These are phyloP conservation scores for Eubasilissa splendida DNA, from an alignment of 2,888 invertebrate genomes.

Conservation along the genomic window DNA sequence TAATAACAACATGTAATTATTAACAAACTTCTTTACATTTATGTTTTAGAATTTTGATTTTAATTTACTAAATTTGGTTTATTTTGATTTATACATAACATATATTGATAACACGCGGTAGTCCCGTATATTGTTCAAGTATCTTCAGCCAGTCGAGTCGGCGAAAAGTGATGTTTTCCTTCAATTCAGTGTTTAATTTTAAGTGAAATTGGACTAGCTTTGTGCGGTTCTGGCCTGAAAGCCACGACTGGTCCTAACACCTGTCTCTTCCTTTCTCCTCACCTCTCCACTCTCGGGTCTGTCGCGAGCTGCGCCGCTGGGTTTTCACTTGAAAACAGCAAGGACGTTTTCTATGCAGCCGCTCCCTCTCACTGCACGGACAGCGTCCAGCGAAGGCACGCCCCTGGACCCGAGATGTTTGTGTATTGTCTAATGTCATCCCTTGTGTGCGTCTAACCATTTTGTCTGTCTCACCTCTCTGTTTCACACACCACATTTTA, in stretches of 20 bases:
- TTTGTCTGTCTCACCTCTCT: conserved; percentile 59
- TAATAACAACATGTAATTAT: conserved; percentile 24
- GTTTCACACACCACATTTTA: conserved; percentile 59
- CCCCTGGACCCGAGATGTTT: conserved; percentile 69
- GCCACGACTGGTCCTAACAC: conserved; percentile 54
- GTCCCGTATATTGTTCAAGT: conserved; percentile 1
- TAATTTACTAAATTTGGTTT: conserved; percentile 19
- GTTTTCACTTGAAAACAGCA: conserved; percentile 9
- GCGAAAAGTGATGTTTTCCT: conserved; percentile 28
- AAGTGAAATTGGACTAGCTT: conserved; percentile 51
- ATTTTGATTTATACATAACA: conserved; percentile 21
- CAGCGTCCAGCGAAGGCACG: conserved; percentile 4
- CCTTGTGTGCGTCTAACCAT: conserved; percentile 89
- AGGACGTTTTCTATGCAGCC: not conserved
- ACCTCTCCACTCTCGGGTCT: conserved; percentile 60
- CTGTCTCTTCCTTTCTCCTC: conserved; percentile 45
- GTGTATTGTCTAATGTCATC: conserved; percentile 94
- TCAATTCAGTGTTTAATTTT: conserved; percentile 27
- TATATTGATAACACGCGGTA: conserved; percentile 12
- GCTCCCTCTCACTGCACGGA: conserved; percentile 5
- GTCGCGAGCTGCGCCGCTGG: conserved; percentile 55
- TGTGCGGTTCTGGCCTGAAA: conserved; percentile 50
- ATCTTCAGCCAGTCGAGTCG: conserved; percentile 24
- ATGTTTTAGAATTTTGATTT: conserved; percentile 24
- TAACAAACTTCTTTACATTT: conserved; percentile 3